Evolutionary conservation across 1,140 invertebrate genomes (phyloP).

Genomic region (Hestina assimilis): DNA sequence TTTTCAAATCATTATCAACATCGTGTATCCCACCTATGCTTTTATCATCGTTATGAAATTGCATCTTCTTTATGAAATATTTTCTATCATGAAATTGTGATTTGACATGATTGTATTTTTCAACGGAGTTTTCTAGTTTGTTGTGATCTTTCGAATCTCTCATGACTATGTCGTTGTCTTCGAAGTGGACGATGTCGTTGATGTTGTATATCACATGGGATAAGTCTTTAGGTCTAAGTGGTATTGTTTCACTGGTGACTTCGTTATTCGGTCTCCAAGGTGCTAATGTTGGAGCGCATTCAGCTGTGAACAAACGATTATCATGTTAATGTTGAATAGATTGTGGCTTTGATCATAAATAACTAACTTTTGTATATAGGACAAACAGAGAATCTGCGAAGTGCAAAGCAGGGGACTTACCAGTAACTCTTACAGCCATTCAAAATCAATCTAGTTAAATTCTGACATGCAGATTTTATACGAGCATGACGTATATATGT

Average conservation of each 20-base stretch:
- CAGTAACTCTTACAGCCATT: too few relatives aligned
- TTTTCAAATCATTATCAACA: conserved; percentile 44
- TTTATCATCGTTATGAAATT: conserved; percentile 22
- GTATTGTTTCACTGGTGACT: conserved; percentile 52
- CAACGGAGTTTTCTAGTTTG: conserved; percentile 56
- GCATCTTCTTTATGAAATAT: conserved; percentile 16
- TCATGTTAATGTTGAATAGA: not conserved
- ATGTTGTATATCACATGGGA: conserved; percentile 61
- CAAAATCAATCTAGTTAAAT: too few relatives aligned
- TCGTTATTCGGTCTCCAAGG: conserved; percentile 55
- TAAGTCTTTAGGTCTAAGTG: conserved; percentile 29
- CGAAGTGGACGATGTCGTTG: conserved; percentile 70
- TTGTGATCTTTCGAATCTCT: conserved; percentile 62
- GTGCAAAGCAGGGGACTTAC: too few relatives aligned
- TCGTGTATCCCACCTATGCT: conserved; percentile 30
- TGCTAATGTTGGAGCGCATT: conserved; percentile 83
- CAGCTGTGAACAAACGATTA: conserved; percentile 82
- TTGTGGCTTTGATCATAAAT: too few relatives aligned
- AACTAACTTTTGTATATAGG: too few relatives aligned
- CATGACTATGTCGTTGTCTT: conserved; percentile 72
- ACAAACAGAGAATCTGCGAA: too few relatives aligned
- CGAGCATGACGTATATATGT: too few relatives aligned
- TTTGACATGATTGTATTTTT: conserved; percentile 25
- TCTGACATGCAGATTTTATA: too few relatives aligned
- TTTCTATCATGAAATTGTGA: conserved; percentile 38